Percentiles rank a stretch among this genome's conserved stretches.
Conservation (phyloP, 2,113 vertebrate species). For the Amphiprion percula region DNA sequence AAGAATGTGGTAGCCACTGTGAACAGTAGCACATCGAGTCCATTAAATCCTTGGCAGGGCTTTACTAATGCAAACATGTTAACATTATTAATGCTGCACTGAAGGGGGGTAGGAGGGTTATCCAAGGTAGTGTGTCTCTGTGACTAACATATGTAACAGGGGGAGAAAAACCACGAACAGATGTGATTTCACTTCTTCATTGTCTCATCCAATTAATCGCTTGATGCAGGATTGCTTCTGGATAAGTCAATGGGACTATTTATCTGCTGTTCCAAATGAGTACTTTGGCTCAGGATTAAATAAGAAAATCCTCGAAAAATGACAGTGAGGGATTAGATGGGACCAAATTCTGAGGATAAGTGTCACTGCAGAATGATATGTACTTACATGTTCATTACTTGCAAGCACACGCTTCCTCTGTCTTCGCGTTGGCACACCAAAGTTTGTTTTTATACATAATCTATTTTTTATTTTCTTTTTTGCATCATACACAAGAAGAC, state of each 20-base stretch:
- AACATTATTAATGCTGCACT: slow-evolving; percentile 58
- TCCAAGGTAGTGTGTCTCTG: slow-evolving; percentile 44
- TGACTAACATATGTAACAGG: slow-evolving; percentile 64
- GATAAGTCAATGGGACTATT: slow-evolving; percentile 73
- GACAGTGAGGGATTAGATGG: slow-evolving; percentile 73
- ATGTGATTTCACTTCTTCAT: slow-evolving; percentile 64
- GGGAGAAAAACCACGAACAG: slow-evolving; percentile 48
- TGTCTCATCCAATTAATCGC: slow-evolving; percentile 79
- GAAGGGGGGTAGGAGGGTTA: slow-evolving; percentile 9
- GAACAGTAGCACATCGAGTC: slow-evolving; percentile 72
- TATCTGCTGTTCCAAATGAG: slow-evolving; percentile 73
- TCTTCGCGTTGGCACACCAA: slow-evolving; percentile 27
- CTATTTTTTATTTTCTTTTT: slow-evolving; percentile 35
- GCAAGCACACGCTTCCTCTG: slow-evolving; percentile 26
- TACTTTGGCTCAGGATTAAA: slow-evolving; percentile 70
- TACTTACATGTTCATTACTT: slow-evolving; percentile 53
- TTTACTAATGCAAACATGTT: slow-evolving; percentile 77
- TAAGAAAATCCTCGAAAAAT: slow-evolving; percentile 62
- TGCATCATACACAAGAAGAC: slow-evolving; percentile 9
- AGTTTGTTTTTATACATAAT: slow-evolving; percentile 32
- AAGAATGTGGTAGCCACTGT: slow-evolving; percentile 61
- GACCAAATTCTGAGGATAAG: slow-evolving; percentile 60
- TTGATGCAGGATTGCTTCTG: slow-evolving; percentile 71
- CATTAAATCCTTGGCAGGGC: slow-evolving; percentile 73
- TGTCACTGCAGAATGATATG: slow-evolving; percentile 68